phyloP scores from a whole-genome alignment of 2,113 vertebrate species.

The Todiramphus saurophagus region DNA sequence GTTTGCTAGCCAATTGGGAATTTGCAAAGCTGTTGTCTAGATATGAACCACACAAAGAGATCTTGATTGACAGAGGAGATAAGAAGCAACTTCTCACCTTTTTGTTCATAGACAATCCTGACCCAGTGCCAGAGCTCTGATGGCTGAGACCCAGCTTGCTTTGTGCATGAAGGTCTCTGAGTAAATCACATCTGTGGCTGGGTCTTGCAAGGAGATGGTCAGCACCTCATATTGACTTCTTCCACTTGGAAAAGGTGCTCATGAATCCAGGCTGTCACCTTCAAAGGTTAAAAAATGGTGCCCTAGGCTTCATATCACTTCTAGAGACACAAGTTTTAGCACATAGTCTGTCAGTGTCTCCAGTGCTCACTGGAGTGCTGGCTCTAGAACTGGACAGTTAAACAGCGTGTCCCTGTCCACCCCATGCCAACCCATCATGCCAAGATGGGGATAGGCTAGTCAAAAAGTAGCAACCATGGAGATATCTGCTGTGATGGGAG shows the following conservation, averaged over 20 bases:
- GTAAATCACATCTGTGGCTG: not conserved
- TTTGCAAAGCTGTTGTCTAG: not conserved
- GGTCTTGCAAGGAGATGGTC: not conserved
- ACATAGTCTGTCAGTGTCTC: not conserved
- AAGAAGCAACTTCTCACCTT: not conserved
- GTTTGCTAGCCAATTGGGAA: not conserved
- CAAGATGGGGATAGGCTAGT: not conserved
- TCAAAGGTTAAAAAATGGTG: not conserved
- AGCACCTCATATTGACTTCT: not conserved
- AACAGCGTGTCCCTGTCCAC: not conserved
- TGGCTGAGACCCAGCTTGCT: not conserved
- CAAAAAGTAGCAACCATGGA: not conserved
- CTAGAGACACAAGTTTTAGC: not conserved
- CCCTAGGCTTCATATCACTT: not conserved
- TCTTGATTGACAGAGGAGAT: not conserved
- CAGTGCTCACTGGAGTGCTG: not conserved
- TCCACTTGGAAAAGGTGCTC: not conserved
- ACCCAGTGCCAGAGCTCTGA: not conserved
- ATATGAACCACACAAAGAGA: not conserved
- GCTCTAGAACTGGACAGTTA: not conserved
- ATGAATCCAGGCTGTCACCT: not conserved
- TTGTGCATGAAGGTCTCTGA: not conserved
- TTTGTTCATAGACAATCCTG: not conserved
- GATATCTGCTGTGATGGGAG: not conserved
- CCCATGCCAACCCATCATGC: not conserved